A percentile compares a stretch with the other conserved stretches of the same genome.
Conservation (phyloP, 2,888 invertebrate genomes). For the Epirrhoe tristata region DNA sequence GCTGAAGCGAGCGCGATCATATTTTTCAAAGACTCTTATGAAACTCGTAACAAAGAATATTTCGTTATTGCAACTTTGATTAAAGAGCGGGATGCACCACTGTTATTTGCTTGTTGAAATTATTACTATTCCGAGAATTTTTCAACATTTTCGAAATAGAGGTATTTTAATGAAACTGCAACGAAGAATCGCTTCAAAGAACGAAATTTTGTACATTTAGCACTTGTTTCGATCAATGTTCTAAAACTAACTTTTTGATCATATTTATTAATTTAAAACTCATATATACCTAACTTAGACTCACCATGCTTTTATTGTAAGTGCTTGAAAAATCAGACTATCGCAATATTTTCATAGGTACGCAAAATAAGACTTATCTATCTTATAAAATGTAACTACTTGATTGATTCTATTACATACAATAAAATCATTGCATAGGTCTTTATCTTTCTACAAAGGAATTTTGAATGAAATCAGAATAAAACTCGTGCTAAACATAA, state of each 20-base stretch:
- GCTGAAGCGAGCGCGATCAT: constrained; percentile 38
- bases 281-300: too few relatives aligned
- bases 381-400: too few relatives aligned
- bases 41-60: constrained; percentile 56
- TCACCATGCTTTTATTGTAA: too few relatives aligned
- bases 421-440: too few relatives aligned
- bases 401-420: too few relatives aligned
- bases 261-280: not conserved
- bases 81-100: constrained; percentile 55
- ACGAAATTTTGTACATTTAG: constrained; percentile 1
- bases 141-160: constrained; percentile 24
- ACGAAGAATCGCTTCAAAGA: constrained; percentile 20
- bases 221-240: not conserved
- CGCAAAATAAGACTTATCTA: too few relatives aligned
- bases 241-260: not conserved
- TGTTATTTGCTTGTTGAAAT: constrained; percentile 56
- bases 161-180: constrained; percentile 28
- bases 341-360: too few relatives aligned
- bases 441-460: too few relatives aligned
- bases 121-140: constrained; percentile 41
- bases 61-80: constrained; percentile 64
- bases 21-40: constrained; percentile 61
- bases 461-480: too few relatives aligned
- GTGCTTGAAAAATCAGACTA: too few relatives aligned
- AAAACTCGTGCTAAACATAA: not conserved